A percentile compares a stretch with the other conserved stretches of the same genome.
Conservation (phyloP, 1,140 invertebrate genomes). For the Phymastichus coffea region DNA sequence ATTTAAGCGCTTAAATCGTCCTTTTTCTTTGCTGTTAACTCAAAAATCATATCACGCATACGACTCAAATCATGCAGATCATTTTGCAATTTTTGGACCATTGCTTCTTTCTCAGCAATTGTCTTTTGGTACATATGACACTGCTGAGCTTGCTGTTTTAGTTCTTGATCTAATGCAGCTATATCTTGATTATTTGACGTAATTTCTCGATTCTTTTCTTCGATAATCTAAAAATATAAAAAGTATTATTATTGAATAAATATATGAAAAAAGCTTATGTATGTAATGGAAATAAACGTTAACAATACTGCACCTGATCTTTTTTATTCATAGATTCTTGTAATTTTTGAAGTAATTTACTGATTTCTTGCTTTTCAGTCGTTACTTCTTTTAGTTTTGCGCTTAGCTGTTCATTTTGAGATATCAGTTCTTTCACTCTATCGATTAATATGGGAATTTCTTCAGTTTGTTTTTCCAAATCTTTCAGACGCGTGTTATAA, state of each 20-base stretch:
- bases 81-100: conserved; percentile 34
- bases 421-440: conserved; percentile 35
- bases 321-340: conserved; percentile 40
- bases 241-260: conserved; percentile 10
- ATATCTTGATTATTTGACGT: conserved; percentile 36
- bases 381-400: conserved; percentile 30
- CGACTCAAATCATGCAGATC: conserved; percentile 44
- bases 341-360: conserved; percentile 36
- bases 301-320: conserved; percentile 36
- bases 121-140: conserved; percentile 36
- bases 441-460: conserved; percentile 36
- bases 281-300: conserved; percentile 5
- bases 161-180: conserved; percentile 41
- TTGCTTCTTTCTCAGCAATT: conserved; percentile 42
- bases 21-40: conserved; percentile 47
- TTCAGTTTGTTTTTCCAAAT: conserved; percentile 34
- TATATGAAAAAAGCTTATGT: conserved; percentile 9
- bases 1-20: conserved; percentile 25
- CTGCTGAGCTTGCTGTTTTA: conserved; percentile 38
- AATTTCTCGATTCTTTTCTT: conserved; percentile 39
- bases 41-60: conserved; percentile 50
- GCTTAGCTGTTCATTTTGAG: conserved; percentile 25
- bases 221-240: conserved; percentile 35
- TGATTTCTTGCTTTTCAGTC: conserved; percentile 38
- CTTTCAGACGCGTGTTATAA: conserved; percentile 28